Percentiles rank a stretch among this genome's conserved stretches.
These are phyloP conservation scores for Leptodactylus fuscus DNA, from an alignment of 2,113 vertebrate species.

Conservation along the genomic window DNA sequence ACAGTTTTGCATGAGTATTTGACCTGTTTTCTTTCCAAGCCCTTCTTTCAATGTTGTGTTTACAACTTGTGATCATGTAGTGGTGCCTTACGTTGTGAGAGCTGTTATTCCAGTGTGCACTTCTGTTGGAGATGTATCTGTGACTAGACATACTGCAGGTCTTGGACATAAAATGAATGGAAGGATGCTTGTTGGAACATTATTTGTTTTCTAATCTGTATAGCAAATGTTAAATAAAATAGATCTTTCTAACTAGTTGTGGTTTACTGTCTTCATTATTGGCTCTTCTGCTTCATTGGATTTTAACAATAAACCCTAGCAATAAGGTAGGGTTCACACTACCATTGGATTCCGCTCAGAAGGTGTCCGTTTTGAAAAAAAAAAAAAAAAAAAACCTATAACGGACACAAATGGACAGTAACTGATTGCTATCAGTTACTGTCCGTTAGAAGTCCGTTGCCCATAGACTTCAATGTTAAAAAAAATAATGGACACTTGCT, in stretches of 20 bases:
- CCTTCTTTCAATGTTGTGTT: constrained; percentile 72
- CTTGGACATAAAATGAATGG: constrained; percentile 69
- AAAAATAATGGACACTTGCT: too few species aligned
- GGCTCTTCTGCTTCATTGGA: not conserved
- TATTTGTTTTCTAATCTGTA: constrained; percentile 85
- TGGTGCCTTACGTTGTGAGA: constrained; percentile 86
- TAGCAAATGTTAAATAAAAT: constrained; percentile 85
- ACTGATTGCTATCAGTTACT: too few species aligned
- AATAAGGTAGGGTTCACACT: too few species aligned
- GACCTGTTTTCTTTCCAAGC: constrained; percentile 65
- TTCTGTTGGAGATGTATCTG: constrained; percentile 71
- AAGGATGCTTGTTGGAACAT: constrained; percentile 77
- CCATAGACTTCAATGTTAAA: too few species aligned
- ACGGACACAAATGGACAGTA: too few species aligned
- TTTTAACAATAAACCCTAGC: too few species aligned
- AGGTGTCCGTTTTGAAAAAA: too few species aligned
- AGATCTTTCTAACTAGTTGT: constrained; percentile 76
- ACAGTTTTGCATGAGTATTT: constrained; percentile 76
- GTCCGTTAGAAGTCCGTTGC: too few species aligned
- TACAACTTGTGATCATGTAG: constrained; percentile 78
- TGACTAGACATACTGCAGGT: constrained; percentile 63
- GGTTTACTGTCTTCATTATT: not conserved
- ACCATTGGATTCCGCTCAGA: too few species aligned
- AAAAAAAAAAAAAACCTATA: too few species aligned
- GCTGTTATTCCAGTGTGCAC: constrained; percentile 73